Evolutionary conservation across 2,888 invertebrate species (phyloP).

Genomic region (Leptopilina drosophilae): DNA sequence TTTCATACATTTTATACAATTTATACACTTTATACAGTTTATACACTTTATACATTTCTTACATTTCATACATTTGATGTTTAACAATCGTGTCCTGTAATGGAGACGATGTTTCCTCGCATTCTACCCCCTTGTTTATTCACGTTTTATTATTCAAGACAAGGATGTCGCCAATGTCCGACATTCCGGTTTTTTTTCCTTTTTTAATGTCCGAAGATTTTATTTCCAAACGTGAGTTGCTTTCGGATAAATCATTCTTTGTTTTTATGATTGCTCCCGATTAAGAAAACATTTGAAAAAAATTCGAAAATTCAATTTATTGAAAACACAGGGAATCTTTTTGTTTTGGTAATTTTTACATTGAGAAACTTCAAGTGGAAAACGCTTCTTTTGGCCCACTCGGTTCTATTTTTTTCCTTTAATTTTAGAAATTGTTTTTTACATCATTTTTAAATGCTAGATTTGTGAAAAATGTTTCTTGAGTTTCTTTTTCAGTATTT

Average conservation of each 20-base stretch:
- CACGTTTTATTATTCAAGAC: slow-evolving; percentile 26
- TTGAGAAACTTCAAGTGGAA: neutral
- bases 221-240: slow-evolving; percentile 22
- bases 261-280: no score
- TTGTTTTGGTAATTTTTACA: neutral
- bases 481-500: no score
- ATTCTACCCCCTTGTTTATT: slow-evolving; percentile 23
- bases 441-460: no score
- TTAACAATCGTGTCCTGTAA: neutral
- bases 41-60: no score
- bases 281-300: no score
- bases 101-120: slow-evolving; percentile 11
- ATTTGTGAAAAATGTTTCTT: neutral
- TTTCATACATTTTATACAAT: no score
- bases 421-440: neutral
- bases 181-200: neutral
- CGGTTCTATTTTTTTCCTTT: neutral
- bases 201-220: slow-evolving; percentile 11
- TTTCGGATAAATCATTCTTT: neutral
- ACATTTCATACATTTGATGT: slow-evolving; percentile 15
- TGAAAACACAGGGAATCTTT: no score
- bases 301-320: no score
- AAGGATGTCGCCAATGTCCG: slow-evolving; percentile 25
- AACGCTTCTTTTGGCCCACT: slow-evolving; percentile 20
- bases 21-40: no score